Conservation (phyloP, 2,888 invertebrate genomes). For the Rhogogaster chlorosoma region DNA sequence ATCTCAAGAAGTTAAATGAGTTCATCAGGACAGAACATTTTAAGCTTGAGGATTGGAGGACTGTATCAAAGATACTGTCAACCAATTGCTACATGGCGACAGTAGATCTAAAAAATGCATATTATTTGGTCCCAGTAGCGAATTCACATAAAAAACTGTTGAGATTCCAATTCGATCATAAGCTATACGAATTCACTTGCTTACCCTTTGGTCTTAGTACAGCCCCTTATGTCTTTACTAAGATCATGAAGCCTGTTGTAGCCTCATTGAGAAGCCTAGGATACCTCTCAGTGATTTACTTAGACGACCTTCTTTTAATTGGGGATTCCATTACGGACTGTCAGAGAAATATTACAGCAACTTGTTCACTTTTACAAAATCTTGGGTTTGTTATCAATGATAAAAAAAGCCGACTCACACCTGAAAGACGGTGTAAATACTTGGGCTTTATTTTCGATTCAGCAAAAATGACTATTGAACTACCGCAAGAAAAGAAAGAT, state of each 20-base stretch:
- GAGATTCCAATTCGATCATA: conserved; percentile 57
- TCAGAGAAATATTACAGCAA: conserved; percentile 24
- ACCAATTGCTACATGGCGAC: conserved; percentile 54
- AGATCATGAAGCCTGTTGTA: conserved; percentile 56
- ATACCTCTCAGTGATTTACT: conserved; percentile 41
- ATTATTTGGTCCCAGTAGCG: conserved; percentile 22
- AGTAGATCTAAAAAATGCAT: conserved; percentile 54
- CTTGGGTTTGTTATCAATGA: conserved; percentile 57
- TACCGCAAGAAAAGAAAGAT: conserved; percentile 46
- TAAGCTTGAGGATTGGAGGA: conserved; percentile 51
- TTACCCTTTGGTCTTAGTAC: conserved; percentile 62
- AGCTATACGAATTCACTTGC: conserved; percentile 59
- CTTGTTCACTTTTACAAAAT: conserved; percentile 46
- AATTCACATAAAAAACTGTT: conserved; percentile 58
- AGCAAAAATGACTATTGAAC: conserved; percentile 42
- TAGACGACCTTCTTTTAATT: conserved; percentile 55
- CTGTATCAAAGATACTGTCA: conserved; percentile 40
- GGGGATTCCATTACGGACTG: conserved; percentile 50
- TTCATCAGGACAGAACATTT: conserved; percentile 47
- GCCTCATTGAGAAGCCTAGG: conserved; percentile 40
- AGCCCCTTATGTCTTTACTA: conserved; percentile 57
- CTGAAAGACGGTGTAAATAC: conserved; percentile 44
- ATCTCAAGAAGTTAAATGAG: conserved; percentile 44
- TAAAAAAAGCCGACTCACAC: conserved; percentile 52
- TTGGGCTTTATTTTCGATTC: conserved; percentile 52